phyloP scores from a whole-genome alignment of 2,113 vertebrate species.

The Neolamprologus devosi region DNA sequence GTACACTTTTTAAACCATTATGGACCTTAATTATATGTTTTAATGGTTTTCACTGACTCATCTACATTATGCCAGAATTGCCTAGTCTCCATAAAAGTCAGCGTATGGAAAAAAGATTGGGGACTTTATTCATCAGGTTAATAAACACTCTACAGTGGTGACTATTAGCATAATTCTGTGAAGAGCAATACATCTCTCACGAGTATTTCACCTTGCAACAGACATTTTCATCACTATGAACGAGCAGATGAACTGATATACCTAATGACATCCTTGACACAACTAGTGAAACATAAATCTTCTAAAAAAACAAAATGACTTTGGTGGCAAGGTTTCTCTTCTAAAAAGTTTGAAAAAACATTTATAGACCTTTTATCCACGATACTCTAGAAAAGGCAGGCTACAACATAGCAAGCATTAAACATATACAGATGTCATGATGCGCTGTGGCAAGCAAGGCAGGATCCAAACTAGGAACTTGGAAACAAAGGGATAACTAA shows the following conservation, averaged over 20 bases:
- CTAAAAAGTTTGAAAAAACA: neutral
- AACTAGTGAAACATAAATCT: neutral
- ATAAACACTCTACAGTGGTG: neutral
- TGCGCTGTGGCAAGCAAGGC: too few species aligned
- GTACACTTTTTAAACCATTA: neutral
- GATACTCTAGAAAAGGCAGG: neutral
- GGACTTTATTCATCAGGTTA: neutral
- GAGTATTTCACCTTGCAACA: neutral
- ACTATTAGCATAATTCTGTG: neutral
- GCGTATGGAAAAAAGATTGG: neutral
- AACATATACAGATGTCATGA: neutral
- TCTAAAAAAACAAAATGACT: neutral
- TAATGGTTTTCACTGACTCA: neutral
- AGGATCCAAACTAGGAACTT: too few species aligned
- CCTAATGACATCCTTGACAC: neutral
- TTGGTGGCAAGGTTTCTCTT: neutral
- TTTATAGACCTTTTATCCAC: neutral
- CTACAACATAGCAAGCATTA: neutral
- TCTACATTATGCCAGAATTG: neutral
- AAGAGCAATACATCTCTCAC: neutral
- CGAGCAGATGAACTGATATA: neutral
- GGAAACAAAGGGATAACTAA: too few species aligned
- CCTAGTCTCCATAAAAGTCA: neutral
- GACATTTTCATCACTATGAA: neutral
- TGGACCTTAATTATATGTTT: neutral